Conservation (phyloP, 2,797 vertebrate species). For the Gobio occitaniae region DNA sequence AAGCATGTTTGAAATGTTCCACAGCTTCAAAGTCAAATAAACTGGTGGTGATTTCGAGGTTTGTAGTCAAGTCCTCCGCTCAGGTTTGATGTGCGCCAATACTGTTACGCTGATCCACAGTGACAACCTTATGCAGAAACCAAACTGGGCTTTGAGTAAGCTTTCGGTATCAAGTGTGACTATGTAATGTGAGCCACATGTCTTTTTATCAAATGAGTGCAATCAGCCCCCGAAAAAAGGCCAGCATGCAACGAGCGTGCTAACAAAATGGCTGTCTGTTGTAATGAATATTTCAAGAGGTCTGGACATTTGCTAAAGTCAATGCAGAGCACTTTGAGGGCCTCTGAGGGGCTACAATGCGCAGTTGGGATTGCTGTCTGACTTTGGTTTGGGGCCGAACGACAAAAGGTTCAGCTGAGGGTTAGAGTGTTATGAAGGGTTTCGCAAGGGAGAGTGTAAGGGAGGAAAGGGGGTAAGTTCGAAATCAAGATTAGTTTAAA, state of each 20-base stretch:
- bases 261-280: conserved; percentile 73
- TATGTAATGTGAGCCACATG: conserved; percentile 60
- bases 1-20: conserved; percentile 36
- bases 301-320: conserved; percentile 71
- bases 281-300: conserved; percentile 80
- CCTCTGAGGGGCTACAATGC: conserved; percentile 59
- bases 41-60: conserved; percentile 64
- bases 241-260: conserved; percentile 67
- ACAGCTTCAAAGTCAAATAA: conserved; percentile 38
- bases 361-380: conserved; percentile 37
- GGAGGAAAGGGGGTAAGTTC: conserved; percentile 56
- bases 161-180: conserved; percentile 66
- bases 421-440: conserved; percentile 77
- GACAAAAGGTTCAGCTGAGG: conserved; percentile 81
- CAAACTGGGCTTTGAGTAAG: conserved; percentile 70
- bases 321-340: conserved; percentile 37
- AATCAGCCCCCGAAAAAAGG: conserved; percentile 75
- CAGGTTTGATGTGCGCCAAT: conserved; percentile 13
- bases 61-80: conserved; percentile 25
- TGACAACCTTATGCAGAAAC: conserved; percentile 75
- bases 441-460: conserved; percentile 68
- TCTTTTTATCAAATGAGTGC: conserved; percentile 60
- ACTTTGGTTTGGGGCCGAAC: conserved; percentile 29
- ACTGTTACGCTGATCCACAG: conserved; percentile 70
- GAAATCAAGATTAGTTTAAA: conserved; percentile 74